Percentiles rank a stretch among this genome's conserved stretches.
These are phyloP conservation scores for Germaria angustata DNA, from an alignment of 2,888 invertebrate species.

Conservation along the genomic window DNA sequence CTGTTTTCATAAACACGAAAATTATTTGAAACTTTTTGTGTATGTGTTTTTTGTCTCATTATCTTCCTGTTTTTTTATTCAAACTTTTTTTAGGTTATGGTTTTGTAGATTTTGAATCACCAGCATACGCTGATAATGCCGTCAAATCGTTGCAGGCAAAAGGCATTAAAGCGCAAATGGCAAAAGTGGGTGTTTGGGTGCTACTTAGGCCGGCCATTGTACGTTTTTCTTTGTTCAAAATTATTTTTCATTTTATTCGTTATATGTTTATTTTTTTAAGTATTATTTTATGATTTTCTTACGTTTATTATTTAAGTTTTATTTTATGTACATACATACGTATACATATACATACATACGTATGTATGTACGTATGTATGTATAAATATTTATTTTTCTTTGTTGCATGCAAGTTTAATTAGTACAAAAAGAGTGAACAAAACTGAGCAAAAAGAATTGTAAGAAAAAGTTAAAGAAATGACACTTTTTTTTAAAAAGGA, in stretches of 20 bases:
- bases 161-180: slow-evolving; percentile 99
- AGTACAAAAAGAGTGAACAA: slow-evolving; percentile 34
- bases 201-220: slow-evolving; percentile 98
- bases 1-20: slow-evolving; percentile 28
- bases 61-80: slow-evolving; percentile 28
- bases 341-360: too few relatives aligned
- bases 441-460: slow-evolving; percentile 6
- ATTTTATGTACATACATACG: too few relatives aligned
- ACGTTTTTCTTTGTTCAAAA: slow-evolving; percentile 85
- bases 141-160: slow-evolving; percentile 97
- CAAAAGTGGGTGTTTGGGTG: slow-evolving; percentile 99
- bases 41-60: slow-evolving; percentile 39
- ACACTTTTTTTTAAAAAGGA: slow-evolving; percentile 37
- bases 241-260: slow-evolving; percentile 33
- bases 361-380: too few relatives aligned
- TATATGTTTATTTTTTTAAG: slow-evolving; percentile 36
- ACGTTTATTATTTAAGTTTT: slow-evolving; percentile 34
- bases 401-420: slow-evolving; percentile 65
- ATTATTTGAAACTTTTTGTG: slow-evolving; percentile 6
- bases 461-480: slow-evolving; percentile 33
- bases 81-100: slow-evolving; percentile 91
- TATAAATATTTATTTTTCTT: slow-evolving; percentile 30
- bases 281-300: slow-evolving; percentile 48
- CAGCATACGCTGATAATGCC: slow-evolving; percentile 96
- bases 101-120: slow-evolving; percentile 99